Conservation (phyloP, 2,797 vertebrate genomes). For the Onychomys torridus region DNA sequence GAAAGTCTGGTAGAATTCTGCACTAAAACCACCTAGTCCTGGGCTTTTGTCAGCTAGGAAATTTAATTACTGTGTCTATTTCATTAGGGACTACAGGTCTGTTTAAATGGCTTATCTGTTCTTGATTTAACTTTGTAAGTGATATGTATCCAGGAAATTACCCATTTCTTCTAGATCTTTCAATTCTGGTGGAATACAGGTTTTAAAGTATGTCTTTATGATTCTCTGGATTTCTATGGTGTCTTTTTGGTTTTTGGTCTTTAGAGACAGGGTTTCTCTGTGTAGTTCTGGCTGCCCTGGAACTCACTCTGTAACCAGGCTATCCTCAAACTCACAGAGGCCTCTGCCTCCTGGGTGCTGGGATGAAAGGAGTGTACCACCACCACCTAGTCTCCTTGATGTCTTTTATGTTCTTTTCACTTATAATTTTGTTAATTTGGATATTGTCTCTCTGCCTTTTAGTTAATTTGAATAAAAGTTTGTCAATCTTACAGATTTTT, state of each 20-base stretch:
- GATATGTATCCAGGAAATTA: background rate
- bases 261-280: background rate
- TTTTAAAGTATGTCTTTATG: background rate
- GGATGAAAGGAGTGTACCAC: background rate
- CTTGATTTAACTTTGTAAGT: background rate
- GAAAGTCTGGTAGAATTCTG: background rate
- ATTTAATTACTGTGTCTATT: background rate
- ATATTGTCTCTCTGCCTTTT: background rate
- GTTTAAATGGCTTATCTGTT: background rate
- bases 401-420: background rate
- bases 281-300: background rate
- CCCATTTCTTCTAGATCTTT: background rate
- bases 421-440: background rate
- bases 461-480: background rate
- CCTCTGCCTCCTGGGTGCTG: background rate
- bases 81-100: background rate
- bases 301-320: background rate
- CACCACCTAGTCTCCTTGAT: background rate
- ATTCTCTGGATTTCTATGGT: background rate
- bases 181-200: background rate
- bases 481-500: background rate
- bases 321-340: background rate
- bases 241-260: background rate
- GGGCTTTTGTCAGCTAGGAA: background rate
- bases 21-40: background rate